Evolutionary conservation across 2,797 vertebrate genomes (phyloP), one percentile per base, ranked within the genome.

Genomic region (Arrhamphus sclerolepis): DNA sequence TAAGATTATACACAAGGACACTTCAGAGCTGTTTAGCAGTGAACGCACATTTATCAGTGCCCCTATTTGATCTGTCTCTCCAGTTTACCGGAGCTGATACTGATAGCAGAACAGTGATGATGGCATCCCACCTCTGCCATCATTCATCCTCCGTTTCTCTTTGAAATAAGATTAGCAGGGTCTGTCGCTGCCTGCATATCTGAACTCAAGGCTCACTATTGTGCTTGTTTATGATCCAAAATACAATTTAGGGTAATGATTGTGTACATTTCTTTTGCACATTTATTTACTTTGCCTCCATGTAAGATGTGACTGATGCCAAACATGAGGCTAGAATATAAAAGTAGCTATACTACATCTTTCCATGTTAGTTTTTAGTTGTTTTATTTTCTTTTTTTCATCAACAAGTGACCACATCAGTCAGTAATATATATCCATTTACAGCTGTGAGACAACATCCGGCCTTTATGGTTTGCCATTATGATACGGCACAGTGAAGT

Each of bases 401-500:
- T 50, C 16, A 43, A 65, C 65, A 13, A 59, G 29, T n/a, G 13
- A 50, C 34, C 60, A 47, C 75, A 67, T 59, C 57, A 77, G 54
- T 43, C 69, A 39, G 38, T 16, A 55, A 86, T 81, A 77, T 86
- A 86, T 78, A 88, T 87, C 86, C 79, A 56, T 75, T 90, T 90
- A 89, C 81, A 83, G 77, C 83, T 85, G 87, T 83, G 75, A 74
- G 75, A 83, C 82, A 80, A 83, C 87, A 89, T 89, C 86, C 84
- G 81, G 70, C 81, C 81, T 86, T 81, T 47, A 72, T 62, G 72
- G 69, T 62, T 51, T 46, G 47, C 84, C 84, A 65, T 82, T 67
- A 84, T 66, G 40, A 31, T 10, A 8, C 21, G 50, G 66, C 47
- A 82, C 84, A 86, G 78, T 79, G 77, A 48, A 75, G 74, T 41